Conservation (phyloP, 2,113 vertebrate species). For the Ophthalmolycus amberensis region DNA sequence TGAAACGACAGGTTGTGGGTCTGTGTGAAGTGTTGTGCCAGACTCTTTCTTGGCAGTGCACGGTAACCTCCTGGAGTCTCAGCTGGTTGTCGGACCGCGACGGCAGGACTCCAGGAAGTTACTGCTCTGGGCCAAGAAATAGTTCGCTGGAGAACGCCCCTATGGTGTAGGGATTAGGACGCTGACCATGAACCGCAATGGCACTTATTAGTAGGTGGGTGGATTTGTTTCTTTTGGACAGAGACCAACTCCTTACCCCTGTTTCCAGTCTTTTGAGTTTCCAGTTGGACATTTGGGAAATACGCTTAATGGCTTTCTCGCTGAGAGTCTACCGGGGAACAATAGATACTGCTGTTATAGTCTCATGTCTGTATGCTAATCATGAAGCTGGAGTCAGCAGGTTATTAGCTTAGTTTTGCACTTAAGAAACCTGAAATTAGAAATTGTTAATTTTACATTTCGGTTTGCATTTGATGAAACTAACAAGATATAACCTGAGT, state of each 20-base stretch:
- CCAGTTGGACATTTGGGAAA: neutral
- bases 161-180: neutral
- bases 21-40: neutral
- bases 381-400: neutral
- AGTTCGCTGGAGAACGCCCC: neutral
- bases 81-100: neutral
- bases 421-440: neutral
- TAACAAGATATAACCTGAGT: neutral
- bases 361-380: neutral
- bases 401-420: neutral
- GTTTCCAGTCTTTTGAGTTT: neutral
- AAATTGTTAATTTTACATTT: neutral
- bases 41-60: neutral
- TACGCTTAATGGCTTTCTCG: neutral
- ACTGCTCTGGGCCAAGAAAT: neutral
- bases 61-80: neutral
- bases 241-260: neutral
- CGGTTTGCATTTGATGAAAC: neutral
- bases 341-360: neutral
- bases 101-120: neutral
- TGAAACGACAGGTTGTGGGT: neutral
- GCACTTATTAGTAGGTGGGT: neutral
- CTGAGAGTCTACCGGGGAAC: neutral
- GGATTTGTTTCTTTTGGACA: neutral
- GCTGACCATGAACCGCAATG: neutral